Evolutionary conservation across 2,113 vertebrate species (phyloP), one percentile per base, ranked within the genome.

Genomic region (Scartelaos histophorus): DNA sequence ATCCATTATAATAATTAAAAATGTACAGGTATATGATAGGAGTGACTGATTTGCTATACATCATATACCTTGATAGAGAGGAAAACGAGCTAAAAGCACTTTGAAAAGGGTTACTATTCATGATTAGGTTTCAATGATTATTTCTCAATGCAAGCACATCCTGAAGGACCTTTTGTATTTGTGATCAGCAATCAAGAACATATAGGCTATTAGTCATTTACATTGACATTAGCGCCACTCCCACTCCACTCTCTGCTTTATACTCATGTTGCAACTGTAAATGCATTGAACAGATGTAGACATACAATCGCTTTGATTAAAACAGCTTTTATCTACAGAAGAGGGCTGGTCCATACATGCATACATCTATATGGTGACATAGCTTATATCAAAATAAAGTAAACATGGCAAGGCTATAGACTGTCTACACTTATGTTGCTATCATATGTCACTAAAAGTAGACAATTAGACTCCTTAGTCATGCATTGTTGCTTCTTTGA

Each of bases 291-390:
- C 66, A 70, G 53, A 47, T 76, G 66, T 75, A 77, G 75, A 22
- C 54, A 81, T 60, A 43, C 16, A 75, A 62, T 78, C 67, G 68
- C 70, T 70, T 43, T 73, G 15, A 80, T 68, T 66, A 29, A 72
- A 75, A 67, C 21, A 58, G 45, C 45, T 38, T 61, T 34, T 17
- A 34, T 61, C 58, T 61, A 34, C 5, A 17, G 22, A 51, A 71
- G 45, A 66, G 68, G 67, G 69, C 67, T 29, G 64, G 62, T 45
- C 51, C 29, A 71, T 49, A 76, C 22, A 49, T 60, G 17, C 46
- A 60, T 17, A 72, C n/a, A 57, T 2, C 11, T 12, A 12, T 25
- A 25, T 4, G 49, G 24, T 11, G 43, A 72, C 43, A 47, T 76
- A 66, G 71, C 64, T 13, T 19, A 34, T 67, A 25, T 70, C 19